Conservation (phyloP, 2,888 invertebrate species). For the Taenaris catops region DNA sequence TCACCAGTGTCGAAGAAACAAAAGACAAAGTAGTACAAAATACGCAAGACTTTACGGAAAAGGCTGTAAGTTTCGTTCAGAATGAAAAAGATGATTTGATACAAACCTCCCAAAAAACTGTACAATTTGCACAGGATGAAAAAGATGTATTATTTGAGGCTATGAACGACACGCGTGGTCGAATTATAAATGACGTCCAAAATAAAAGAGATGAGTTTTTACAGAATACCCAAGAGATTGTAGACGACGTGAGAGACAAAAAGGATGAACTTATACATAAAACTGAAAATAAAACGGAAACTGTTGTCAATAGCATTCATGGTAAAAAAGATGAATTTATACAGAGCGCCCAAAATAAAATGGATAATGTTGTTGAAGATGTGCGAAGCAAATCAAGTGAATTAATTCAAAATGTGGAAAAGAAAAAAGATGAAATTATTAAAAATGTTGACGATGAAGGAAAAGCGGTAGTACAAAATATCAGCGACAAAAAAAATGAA, state of each 20-base stretch:
- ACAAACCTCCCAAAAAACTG: slow-evolving; percentile 2
- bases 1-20: slow-evolving; percentile 5
- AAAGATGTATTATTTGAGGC: too few species aligned
- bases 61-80: slow-evolving; percentile 26
- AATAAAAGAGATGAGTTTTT: slow-evolving; percentile 13
- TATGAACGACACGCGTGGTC: slow-evolving; percentile 6
- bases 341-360: slow-evolving; percentile 27
- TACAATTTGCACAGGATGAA: not conserved
- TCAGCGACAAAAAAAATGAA: slow-evolving; percentile 30
- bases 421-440: slow-evolving; percentile 7
- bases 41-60: slow-evolving; percentile 22
- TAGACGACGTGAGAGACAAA: not conserved
- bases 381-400: slow-evolving; percentile 26
- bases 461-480: slow-evolving; percentile 29
- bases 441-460: slow-evolving; percentile 19
- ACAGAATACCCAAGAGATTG: slow-evolving; percentile 3
- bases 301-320: slow-evolving; percentile 20
- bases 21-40: slow-evolving; percentile 30
- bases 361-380: slow-evolving; percentile 27
- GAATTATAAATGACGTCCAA: slow-evolving; percentile 22
- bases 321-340: slow-evolving; percentile 30
- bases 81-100: too few species aligned
- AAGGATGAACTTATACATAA: slow-evolving; percentile 22
- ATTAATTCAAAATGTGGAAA: slow-evolving; percentile 16
- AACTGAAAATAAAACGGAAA: slow-evolving; percentile 15